These are phyloP conservation scores for Rhopalosiphum nymphaeae DNA, from an alignment of 2,888 invertebrate species.

Conservation along the genomic window DNA sequence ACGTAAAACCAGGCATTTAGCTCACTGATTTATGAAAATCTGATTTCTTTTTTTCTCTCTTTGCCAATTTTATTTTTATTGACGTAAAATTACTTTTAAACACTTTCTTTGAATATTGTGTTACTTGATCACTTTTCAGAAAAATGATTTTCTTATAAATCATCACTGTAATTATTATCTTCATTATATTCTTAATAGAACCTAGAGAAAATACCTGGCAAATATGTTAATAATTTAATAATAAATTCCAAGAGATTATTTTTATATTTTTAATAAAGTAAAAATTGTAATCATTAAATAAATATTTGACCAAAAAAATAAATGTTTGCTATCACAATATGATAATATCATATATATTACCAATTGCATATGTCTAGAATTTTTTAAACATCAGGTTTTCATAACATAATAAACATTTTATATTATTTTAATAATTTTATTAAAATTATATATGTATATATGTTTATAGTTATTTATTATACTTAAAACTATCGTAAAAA, in stretches of 20 bases:
- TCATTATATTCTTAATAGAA: not conserved
- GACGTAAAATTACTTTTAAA: constrained; percentile 43
- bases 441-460: not conserved
- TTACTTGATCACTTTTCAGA: not conserved
- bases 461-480: not conserved
- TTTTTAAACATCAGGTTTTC: not conserved
- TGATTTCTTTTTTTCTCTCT: constrained; percentile 34
- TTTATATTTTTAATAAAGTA: not conserved
- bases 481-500: not conserved
- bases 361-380: not conserved
- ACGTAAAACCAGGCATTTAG: constrained; percentile 52
- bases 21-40: constrained; percentile 60
- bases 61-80: constrained; percentile 43
- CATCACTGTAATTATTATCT: not conserved
- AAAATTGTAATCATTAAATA: not conserved
- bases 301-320: not conserved
- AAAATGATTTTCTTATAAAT: not conserved
- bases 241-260: not conserved
- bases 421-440: not conserved
- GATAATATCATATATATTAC: not conserved
- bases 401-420: not conserved
- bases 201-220: not conserved
- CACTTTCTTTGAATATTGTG: constrained; percentile 3
- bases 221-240: not conserved
- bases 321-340: not conserved